Conservation (phyloP, 1,140 invertebrate genomes). For the Drosophila grimshawi region DNA sequence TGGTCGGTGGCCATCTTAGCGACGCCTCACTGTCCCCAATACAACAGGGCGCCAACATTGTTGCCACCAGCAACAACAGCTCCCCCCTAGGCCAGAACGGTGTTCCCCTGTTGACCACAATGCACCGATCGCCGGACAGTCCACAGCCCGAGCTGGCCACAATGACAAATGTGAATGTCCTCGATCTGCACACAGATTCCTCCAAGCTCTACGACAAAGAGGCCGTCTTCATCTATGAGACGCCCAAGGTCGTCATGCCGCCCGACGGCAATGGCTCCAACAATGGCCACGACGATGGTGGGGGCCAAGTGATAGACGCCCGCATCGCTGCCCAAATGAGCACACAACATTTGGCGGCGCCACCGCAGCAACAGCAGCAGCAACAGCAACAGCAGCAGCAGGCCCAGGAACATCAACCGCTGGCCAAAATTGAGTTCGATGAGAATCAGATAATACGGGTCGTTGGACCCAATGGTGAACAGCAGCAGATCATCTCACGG, state of each 20-base stretch:
- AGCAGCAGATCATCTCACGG: constrained; percentile 84
- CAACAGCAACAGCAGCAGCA: constrained; percentile 66
- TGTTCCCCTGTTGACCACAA: constrained; percentile 71
- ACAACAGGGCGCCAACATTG: constrained; percentile 67
- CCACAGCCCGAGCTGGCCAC: constrained; percentile 90
- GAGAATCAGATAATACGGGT: constrained; percentile 84
- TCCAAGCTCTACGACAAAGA: constrained; percentile 83
- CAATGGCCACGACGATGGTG: constrained; percentile 38
- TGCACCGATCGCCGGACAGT: constrained; percentile 85
- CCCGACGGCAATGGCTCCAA: constrained; percentile 35
- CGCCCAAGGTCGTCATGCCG: constrained; percentile 79
- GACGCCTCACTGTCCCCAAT: constrained; percentile 76
- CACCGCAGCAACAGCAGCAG: constrained; percentile 57
- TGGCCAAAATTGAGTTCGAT: constrained; percentile 83
- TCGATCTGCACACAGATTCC: constrained; percentile 87
- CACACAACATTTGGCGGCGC: constrained; percentile 50
- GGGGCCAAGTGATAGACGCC: constrained; percentile 77
- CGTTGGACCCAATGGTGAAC: constrained; percentile 80
- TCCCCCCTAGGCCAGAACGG: constrained; percentile 74
- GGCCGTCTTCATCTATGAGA: constrained; percentile 82
- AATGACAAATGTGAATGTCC: constrained; percentile 90
- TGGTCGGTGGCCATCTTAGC: constrained; percentile 61
- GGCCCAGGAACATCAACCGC: constrained; percentile 68
- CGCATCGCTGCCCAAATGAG: constrained; percentile 79
- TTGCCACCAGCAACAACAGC: constrained; percentile 56